Evolutionary conservation across 2,113 vertebrate species (phyloP), one percentile per base, ranked within the genome.

Genomic region (Proterorhinus semilunaris): DNA sequence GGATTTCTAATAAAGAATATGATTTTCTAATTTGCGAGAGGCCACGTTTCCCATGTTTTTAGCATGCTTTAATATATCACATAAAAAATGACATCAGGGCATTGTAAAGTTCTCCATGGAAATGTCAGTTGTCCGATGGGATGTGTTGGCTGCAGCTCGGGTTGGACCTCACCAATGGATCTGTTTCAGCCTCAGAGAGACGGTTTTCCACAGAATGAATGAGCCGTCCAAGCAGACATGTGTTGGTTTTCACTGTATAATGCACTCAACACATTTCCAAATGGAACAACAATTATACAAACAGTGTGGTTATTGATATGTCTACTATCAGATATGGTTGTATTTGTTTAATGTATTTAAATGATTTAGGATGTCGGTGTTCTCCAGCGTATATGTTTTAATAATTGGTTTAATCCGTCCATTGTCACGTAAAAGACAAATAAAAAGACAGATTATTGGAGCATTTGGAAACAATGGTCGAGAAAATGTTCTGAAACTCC

Each of bases 221-320:
- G 10, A 67, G 2, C 13, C 61, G 46, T 42, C 58, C 52, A 71
- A 5, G 52, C 58, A 36, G 47, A 17, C 65, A 51, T 47, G 9
- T 21, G 68, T 59, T 58, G 3, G 65, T 6, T 62, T 63, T 5
- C 36, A 61, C 36, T 27, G 12, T 55, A 65, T 62, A 54, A 75
- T 64, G 44, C 21, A 65, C 46, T n/a, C 3, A 6, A 0, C 8
- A 52, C 48, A 72, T 36, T 65, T 3, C 65, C 13, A 47, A 62
- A 27, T 44, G 13, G 12, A 9, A 21, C 52, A n/a, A 50, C 2
- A 27, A 57, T n/a, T 15, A 65, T 42, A 42, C 5, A 42, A 58
- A 42, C 55, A 7, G 17, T 36, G 9, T 51, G 49, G 10, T 11
- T 42, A 6, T 10, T 42, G 51, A 52, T 6, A 52, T 52, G 50